Conservation (phyloP, 35 echinoderm and acorn worm species). For the Apostichopus parvimensis region DNA sequence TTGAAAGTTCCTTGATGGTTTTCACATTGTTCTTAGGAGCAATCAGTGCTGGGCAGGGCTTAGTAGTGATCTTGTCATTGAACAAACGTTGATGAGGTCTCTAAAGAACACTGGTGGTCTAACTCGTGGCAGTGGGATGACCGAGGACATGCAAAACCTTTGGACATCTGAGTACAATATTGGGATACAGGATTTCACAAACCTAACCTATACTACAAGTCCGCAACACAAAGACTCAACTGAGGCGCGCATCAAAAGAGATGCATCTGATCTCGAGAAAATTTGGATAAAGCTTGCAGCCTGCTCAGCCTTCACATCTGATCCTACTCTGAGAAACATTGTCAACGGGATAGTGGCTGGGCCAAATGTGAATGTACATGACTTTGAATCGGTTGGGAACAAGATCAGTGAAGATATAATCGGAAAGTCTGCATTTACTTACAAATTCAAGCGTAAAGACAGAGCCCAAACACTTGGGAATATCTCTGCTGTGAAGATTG, state of each 20-base stretch:
- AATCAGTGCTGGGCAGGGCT: slow-evolving; percentile 70
- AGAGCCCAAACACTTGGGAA: slow-evolving; percentile 46
- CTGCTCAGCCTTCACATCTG: slow-evolving; percentile 33
- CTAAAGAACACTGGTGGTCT: no score
- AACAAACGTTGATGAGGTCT: no score
- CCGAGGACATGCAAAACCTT: slow-evolving; percentile 27
- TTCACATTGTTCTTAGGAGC: slow-evolving; percentile 48
- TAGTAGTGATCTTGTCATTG: slow-evolving; percentile 66
- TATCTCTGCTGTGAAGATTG: slow-evolving; percentile 15
- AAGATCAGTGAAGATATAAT: slow-evolving; percentile 50
- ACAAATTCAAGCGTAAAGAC: slow-evolving; percentile 51
- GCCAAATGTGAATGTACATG: slow-evolving; percentile 61
- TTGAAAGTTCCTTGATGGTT: slow-evolving; percentile 54
- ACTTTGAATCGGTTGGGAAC: slow-evolving; percentile 40
- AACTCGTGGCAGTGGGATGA: slow-evolving; percentile 60
- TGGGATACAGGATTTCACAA: slow-evolving; percentile 66
- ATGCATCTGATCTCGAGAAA: slow-evolving; percentile 42
- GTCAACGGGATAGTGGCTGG: slow-evolving; percentile 59
- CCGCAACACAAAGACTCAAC: slow-evolving; percentile 62
- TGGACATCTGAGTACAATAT: slow-evolving; percentile 61
- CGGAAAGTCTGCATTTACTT: slow-evolving; percentile 27
- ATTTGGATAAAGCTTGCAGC: slow-evolving; percentile 27
- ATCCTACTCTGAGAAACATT: slow-evolving; percentile 59
- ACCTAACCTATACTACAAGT: slow-evolving; percentile 61
- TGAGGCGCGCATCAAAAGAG: slow-evolving; percentile 17